Evolutionary conservation across 1,140 invertebrate genomes (phyloP).

Genomic region (Stenopsyche tienmushanensis): DNA sequence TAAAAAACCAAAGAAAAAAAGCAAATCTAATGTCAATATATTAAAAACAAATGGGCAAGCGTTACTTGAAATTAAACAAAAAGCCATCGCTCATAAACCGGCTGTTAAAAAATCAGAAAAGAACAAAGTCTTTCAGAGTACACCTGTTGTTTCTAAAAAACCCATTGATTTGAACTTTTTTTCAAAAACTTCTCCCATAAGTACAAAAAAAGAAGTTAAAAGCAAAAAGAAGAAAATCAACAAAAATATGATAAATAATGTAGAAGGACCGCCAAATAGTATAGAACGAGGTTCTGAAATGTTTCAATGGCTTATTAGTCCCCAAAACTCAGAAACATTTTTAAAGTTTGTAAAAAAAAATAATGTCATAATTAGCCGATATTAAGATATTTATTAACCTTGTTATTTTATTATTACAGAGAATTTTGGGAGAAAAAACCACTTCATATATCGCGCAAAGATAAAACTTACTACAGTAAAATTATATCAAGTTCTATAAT

Average conservation of each 20-base stretch:
- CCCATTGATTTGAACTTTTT: no score
- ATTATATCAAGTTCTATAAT: constrained; percentile 75
- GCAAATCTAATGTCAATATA: no score
- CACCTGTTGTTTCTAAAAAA: no score
- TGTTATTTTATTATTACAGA: constrained; percentile 40
- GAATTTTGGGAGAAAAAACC: constrained; percentile 80
- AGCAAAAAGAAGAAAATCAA: not conserved
- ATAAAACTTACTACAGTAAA: constrained; percentile 67
- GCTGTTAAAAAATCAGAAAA: no score
- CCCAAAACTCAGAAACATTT: constrained; percentile 1
- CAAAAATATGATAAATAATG: not conserved
- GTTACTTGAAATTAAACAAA: no score
- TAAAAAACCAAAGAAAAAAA: no score
- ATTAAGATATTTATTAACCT: not conserved
- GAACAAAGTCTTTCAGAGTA: no score
- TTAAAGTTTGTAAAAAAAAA: constrained; percentile 4
- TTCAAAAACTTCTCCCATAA: no score
- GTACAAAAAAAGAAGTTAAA: not conserved
- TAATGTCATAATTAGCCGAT: not conserved
- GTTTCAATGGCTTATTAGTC: constrained; percentile 5
- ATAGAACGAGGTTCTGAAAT: constrained; percentile 1
- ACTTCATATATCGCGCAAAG: constrained; percentile 69
- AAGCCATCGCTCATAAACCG: no score
- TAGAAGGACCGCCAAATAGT: not conserved
- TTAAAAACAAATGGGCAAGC: no score